Base-by-base conservation (phyloP, 2,888 invertebrate species). In the Piscicola geometra region DNA sequence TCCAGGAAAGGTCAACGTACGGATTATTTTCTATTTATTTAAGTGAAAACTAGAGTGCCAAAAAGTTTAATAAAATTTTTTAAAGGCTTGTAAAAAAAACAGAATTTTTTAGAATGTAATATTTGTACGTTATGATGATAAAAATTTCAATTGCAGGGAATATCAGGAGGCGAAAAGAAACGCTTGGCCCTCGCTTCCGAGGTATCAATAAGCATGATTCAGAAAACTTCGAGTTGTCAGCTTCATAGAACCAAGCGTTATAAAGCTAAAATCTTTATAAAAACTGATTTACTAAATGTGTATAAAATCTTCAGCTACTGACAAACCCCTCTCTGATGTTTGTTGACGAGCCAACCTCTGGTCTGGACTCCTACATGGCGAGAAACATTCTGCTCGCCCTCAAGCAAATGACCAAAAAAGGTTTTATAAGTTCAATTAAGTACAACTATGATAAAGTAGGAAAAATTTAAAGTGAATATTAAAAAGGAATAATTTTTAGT, bases 331-430 rank as follows among this genome's bases (percentile, higher is more conserved):
- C 93, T 0, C 87, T 98, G 66, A 90, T 98, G 89, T 93, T 98
- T 84, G 96, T 96, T 84, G 98, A 98, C 83, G 98, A 98, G 82
- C 97, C 97, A 0, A 98, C 97, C 0, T 95, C 95, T 0, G 95
- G 97, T 0, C 87, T 98, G 75, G 98, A 98, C 86, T 94, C 96
- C 0, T 96, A 93, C 82, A 97, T 96, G 94, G 97, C 98, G 0
- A 91, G 93, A 83, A 94, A 92, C 85, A 93, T 97, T 1, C 90
- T 94, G 30, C 90, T 91, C 85, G 91, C 92, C 0, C 81, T 88
- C 69, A 81, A 83, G 75, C 82, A 82, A 35, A 81, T 88, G 82
- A 86, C 87, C 89, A 64, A 88, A 88, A 78, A 90, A 81, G 93
- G 94, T n/a, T n/a, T n/a, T n/a, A n/a, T n/a, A n/a, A n/a, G n/a